Conservation (phyloP, 2,113 vertebrate genomes). For the Hypomesus transpacificus region DNA sequence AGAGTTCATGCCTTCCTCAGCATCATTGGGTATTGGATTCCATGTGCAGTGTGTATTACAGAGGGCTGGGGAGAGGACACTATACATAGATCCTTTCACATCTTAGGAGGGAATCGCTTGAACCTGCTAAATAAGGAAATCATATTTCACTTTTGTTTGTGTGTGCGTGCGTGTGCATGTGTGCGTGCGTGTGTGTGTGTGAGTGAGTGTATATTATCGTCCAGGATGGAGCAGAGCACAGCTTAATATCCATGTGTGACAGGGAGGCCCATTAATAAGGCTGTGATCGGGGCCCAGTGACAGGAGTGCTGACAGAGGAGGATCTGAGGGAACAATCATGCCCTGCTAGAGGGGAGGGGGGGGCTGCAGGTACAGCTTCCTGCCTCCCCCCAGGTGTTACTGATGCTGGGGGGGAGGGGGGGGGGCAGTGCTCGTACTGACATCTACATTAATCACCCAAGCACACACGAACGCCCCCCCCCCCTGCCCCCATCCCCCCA, state of each 20-base stretch:
- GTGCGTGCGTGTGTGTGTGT: constrained; percentile 33
- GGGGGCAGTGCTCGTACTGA: constrained; percentile 64
- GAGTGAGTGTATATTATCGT: constrained; percentile 5
- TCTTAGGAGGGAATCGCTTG: constrained; percentile 38
- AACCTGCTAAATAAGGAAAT: constrained; percentile 55
- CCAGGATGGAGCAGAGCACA: constrained; percentile 63
- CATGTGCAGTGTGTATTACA: constrained; percentile 34
- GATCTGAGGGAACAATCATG: constrained; percentile 76
- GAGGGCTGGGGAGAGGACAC: constrained; percentile 23
- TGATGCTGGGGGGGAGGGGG: constrained; percentile 58
- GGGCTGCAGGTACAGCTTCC: constrained; percentile 62
- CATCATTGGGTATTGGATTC: constrained; percentile 34
- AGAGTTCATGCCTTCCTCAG: constrained; percentile 42
- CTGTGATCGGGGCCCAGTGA: constrained; percentile 76
- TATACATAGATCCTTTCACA: constrained; percentile 47
- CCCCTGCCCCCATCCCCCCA: constrained; percentile 66
- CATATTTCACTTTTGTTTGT: constrained; percentile 44
- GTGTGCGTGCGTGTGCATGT: constrained; percentile 39
- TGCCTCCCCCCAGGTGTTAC: constrained; percentile 71
- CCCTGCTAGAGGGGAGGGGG: constrained; percentile 68
- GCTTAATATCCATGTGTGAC: constrained; percentile 84
- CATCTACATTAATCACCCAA: constrained; percentile 78
- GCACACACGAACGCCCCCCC: constrained; percentile 42
- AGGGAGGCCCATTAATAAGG: constrained; percentile 82
- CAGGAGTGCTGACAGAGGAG: constrained; percentile 80